A percentile compares a stretch with the other conserved stretches of the same genome.
phyloP scores from a whole-genome alignment of 92 coral and sea anemone species.

The Galaxea fascicularis region DNA sequence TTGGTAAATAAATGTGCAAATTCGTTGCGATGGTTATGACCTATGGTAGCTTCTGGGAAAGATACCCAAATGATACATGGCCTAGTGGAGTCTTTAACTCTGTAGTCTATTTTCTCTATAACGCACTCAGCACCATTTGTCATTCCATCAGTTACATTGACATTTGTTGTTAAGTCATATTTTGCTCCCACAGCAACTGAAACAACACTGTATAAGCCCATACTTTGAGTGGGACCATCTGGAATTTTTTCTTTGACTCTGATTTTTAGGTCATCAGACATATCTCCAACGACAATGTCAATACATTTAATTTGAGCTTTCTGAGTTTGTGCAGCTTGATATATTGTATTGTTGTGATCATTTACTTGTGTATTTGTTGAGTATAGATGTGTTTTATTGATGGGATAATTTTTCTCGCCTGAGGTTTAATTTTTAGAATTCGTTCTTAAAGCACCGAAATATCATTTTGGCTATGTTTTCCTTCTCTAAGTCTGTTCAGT shows the following conservation, averaged over 20 bases:
- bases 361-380: constrained; percentile 48
- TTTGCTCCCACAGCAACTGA: constrained; percentile 50
- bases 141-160: constrained; percentile 63
- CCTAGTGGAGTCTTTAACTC: constrained; percentile 62
- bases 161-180: constrained; percentile 71
- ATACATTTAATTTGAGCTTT: constrained; percentile 60
- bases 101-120: constrained; percentile 65
- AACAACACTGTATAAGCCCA: constrained; percentile 66
- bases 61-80: constrained; percentile 79
- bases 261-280: constrained; percentile 59
- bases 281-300: constrained; percentile 71
- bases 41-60: constrained; percentile 46
- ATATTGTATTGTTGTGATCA: constrained; percentile 53
- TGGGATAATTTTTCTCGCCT: constrained; percentile 34
- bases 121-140: constrained; percentile 72
- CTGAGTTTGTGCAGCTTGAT: constrained; percentile 22
- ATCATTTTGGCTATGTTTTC: constrained; percentile 58
- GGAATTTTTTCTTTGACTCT: constrained; percentile 66
- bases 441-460: constrained; percentile 44
- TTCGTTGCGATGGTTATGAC: constrained; percentile 55
- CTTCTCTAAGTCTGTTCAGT: constrained; percentile 66
- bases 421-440: constrained; percentile 28
- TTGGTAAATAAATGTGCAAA: constrained; percentile 46
- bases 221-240: constrained; percentile 65
- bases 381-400: constrained; percentile 39